Evolutionary conservation across 2,888 invertebrate species (phyloP), one percentile per base, ranked within the genome.

Genomic region (Parapristionchus giblindavisi): DNA sequence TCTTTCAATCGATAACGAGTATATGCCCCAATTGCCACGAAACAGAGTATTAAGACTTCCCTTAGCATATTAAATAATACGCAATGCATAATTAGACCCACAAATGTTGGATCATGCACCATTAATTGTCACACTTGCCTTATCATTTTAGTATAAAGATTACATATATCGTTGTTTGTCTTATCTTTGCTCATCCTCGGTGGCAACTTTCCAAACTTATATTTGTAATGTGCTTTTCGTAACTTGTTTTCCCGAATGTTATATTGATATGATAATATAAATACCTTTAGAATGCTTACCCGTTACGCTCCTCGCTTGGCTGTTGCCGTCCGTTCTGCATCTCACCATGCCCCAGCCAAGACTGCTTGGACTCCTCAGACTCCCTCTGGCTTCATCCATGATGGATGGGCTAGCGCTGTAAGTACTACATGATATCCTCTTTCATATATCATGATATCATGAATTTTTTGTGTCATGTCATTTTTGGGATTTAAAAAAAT

Each of bases 341-440:
- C 71, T 14, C 51, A 40, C 34, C 60, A 60, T 24, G 24, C 73
- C 48, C 60, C 73, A n/a, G 34, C 48, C 32, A 73, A 60, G 60
- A 32, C 73, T 21, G 14, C 43, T 34, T 73, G 73, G 73, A 36
- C 58, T 1, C 71, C 72, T 40, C 85, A 85, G 78, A 81, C 81
- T 71, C 85, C 85, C 52, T 79, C 80, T 58, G 76, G 79, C 75
- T 82, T 83, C 77, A 79, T 85, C 74, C 72, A 85, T 75, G 85
- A 85, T 65, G 85, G 85, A 74, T 85, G 83, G 81, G 85, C 85
- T n/a, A 80, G 80, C 40, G 84, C 85, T 78, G 85, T 85, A 73
- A 81, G 85, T 81, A 56, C 52, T 36, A 48, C 6, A 21, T 38
- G 14, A 63, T 63, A n/a, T 5, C 38, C 29, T 54, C n/a, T 6